Evolutionary conservation across 2,113 vertebrate species (phyloP).

Genomic region (Mormoops blainvillei): DNA sequence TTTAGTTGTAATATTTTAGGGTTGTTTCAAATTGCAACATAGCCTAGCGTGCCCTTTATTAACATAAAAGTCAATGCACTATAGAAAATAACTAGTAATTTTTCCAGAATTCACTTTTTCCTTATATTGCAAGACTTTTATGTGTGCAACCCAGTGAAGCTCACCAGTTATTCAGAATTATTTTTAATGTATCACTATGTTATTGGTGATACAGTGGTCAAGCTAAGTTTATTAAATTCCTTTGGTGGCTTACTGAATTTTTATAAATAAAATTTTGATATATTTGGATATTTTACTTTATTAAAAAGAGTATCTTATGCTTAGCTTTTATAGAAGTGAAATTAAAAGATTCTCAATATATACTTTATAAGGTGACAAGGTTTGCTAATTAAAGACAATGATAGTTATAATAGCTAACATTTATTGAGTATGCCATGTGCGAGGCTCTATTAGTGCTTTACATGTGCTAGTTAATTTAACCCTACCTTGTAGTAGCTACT

Average conservation of each 20-base stretch:
- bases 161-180: neutral
- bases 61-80: neutral
- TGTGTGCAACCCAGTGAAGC: neutral
- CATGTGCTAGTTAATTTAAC: neutral
- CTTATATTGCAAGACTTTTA: neutral
- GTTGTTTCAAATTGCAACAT: neutral
- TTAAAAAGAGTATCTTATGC: neutral
- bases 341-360: neutral
- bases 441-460: neutral
- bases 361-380: neutral
- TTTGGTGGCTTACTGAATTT: neutral
- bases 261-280: neutral
- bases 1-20: neutral
- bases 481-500: neutral
- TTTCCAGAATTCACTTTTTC: neutral
- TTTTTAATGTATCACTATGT: neutral
- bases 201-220: neutral
- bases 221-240: neutral
- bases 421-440: neutral
- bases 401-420: neutral
- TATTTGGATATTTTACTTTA: neutral
- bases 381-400: neutral
- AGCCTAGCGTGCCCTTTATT: neutral
- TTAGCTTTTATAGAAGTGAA: neutral
- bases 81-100: neutral